phyloP scores from a whole-genome alignment of 2,888 invertebrate species.

The Spilosoma lubricipeda region DNA sequence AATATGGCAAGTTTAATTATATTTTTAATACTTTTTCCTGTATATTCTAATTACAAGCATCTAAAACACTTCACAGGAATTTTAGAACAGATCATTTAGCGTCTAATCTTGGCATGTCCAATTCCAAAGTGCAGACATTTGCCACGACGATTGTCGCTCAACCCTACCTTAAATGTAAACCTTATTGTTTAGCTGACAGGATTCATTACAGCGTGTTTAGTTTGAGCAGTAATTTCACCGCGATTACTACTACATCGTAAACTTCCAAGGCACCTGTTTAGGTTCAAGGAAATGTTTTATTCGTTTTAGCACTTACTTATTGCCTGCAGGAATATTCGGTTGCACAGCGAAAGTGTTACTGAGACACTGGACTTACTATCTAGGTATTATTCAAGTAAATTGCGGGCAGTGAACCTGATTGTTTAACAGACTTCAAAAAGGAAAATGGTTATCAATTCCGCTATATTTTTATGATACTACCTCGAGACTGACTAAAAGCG shows the following conservation, averaged over 20 bases:
- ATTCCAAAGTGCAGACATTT: neutral
- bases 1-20: neutral
- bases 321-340: neutral
- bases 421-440: neutral
- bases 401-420: neutral
- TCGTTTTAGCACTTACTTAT: conserved; percentile 16
- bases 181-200: neutral
- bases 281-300: conserved; percentile 25
- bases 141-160: neutral
- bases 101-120: conserved; percentile 13
- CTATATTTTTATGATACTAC: neutral
- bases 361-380: neutral
- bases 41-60: neutral
- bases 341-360: neutral
- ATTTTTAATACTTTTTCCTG: too few relatives aligned
- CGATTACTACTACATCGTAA: conserved; percentile 29
- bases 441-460: neutral
- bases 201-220: neutral
- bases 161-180: neutral
- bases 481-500: neutral
- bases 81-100: conserved; percentile 4
- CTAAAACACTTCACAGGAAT: conserved; percentile 9
- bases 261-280: conserved; percentile 45
- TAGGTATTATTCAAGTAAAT: neutral
- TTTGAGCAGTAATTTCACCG: conserved; percentile 33